Evolutionary conservation across 2,888 invertebrate genomes (phyloP).

Genomic region (Quadroppia sp.): DNA sequence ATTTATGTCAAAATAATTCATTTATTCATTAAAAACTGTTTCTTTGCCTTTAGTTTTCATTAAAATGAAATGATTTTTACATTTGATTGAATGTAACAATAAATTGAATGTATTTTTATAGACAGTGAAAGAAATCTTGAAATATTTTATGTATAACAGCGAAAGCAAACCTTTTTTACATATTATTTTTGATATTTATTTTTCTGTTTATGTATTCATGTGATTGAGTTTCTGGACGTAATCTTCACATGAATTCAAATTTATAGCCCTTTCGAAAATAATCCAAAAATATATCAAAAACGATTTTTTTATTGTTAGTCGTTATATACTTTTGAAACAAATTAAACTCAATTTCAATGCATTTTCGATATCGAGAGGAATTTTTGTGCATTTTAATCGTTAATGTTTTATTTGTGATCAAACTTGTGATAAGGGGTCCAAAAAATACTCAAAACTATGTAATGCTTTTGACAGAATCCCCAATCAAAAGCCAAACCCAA

Average conservation of each 20-base stretch:
- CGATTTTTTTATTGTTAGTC: slow-evolving; percentile 12
- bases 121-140: background rate
- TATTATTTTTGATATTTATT: background rate
- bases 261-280: background rate
- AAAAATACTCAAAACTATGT: background rate
- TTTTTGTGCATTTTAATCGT: slow-evolving; percentile 23
- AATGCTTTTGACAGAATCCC: slow-evolving; percentile 6
- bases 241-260: slow-evolving; percentile 16
- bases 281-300: background rate
- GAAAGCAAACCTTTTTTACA: background rate
- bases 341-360: slow-evolving; percentile 1
- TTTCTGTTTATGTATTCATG: background rate
- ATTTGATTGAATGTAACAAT: background rate
- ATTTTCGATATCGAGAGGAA: background rate
- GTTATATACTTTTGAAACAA: background rate
- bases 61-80: background rate
- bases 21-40: background rate
- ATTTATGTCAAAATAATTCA: slow-evolving; percentile 7
- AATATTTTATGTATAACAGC: background rate
- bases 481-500: slow-evolving; percentile 27
- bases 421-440: background rate
- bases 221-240: background rate
- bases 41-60: background rate
- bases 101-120: background rate
- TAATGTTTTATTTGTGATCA: slow-evolving; percentile 30